Percentiles rank a stretch among this genome's conserved stretches.
Evolutionary conservation across 1,140 invertebrate species (phyloP).

Genomic region (Tachypleus tridentatus): DNA sequence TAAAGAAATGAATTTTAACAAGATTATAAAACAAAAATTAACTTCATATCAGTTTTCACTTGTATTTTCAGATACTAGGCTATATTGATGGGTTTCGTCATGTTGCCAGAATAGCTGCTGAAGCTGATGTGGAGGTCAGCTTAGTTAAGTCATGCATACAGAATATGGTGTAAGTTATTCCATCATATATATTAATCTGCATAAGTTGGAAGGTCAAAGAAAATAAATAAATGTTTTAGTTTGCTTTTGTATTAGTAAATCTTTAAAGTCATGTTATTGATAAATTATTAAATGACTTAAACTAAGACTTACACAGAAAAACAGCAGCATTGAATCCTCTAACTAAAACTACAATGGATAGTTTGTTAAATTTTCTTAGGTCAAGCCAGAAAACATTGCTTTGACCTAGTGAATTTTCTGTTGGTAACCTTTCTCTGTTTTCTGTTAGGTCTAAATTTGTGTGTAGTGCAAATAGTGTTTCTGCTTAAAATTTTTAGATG

Average conservation of each 20-base stretch:
- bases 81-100: constrained; percentile 89
- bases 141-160: constrained; percentile 88
- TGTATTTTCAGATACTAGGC: constrained; percentile 49
- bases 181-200: background rate
- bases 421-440: too few species aligned
- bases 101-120: constrained; percentile 44
- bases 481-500: too few species aligned
- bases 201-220: too few species aligned
- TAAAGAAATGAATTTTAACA: too few species aligned
- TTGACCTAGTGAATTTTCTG: too few species aligned
- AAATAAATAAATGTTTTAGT: background rate
- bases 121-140: constrained; percentile 81
- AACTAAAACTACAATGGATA: background rate
- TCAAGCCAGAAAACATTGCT: too few species aligned
- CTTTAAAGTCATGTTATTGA: background rate
- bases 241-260: background rate
- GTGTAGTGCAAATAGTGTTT: too few species aligned
- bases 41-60: too few species aligned
- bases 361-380: background rate
- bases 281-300: background rate
- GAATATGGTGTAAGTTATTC: constrained; percentile 58
- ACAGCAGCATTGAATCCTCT: background rate
- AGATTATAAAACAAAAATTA: too few species aligned
- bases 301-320: background rate
- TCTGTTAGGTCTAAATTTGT: too few species aligned